Base-by-base conservation (phyloP, 1,140 invertebrate species). In the Drosophila arawakana region DNA sequence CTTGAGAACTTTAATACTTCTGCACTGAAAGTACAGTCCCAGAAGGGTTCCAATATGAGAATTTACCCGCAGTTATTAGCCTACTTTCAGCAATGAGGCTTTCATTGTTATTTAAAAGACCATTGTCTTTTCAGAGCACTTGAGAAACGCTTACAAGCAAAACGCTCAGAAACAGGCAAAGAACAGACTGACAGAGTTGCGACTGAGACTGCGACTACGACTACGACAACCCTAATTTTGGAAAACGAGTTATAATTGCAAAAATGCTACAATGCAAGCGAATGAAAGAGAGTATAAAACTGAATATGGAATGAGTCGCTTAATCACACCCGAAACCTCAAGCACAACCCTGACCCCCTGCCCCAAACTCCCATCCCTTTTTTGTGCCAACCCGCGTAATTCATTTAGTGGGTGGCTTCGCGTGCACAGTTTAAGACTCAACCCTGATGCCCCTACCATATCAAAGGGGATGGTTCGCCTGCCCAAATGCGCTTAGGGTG, bases 221-320 rank as follows among this genome's bases (percentile, higher is more conserved):
- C 55, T 30, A 52, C 49, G 37, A 41, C 57, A 61, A 54, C 63
- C 62, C 61, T 57, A 66, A 69, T 71, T 66, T 52, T 47, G 47
- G 47, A 70, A 73, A 75, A 67, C 71, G 76, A 66, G 80, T 70
- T 81, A 82, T 82, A 82, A 82, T 82, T 82, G 80, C 80, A 67
- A 74, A 82, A 82, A 81, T 69, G 67, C 71, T 67, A 82, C 80
- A 81, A 75, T 81, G 71, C 65, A 67, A n/a, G 39, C 35, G 35
- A 81, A 70, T 78, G 74, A 81, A 81, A 81, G 79, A 78, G 74
- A 81, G 74, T 81, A 63, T 78, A 65, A 74, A 78, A 67, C 69
- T 81, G 80, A 78, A 81, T 30, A 39, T 47, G 41, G 30, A 52
- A 21, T 37, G 52, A 44, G 18, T 43, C 34, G 18, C 21, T 11